Evolutionary conservation across 2,888 invertebrate species (phyloP), one percentile per base, ranked within the genome.

Genomic region (Pammene fasciana): DNA sequence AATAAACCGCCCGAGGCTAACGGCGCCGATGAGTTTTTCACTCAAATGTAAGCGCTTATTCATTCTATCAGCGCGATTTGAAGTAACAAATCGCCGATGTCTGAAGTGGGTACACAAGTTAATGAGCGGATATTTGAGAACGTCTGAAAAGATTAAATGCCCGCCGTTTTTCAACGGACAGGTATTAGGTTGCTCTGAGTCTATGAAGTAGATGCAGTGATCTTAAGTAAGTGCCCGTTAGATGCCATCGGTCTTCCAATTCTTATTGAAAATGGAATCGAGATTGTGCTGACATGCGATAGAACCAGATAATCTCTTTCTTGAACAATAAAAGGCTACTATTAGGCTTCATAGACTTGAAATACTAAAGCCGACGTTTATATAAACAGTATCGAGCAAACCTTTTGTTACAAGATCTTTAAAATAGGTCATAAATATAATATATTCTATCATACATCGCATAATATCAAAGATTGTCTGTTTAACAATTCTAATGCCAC

Each of bases 111-210:
- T 88, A 90, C 86, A 88, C 86, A 85, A 88, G 88, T 87, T 92
- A 92, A 92, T 91, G 90, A 92, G 87, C 81, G 81, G 86, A 84
- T 90, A 88, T 90, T 89, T 87, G 85, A 88, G 83, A 88, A 83
- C 78, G 87, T 84, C 86, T 87, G 83, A 84, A 87, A 88, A 88
- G 90, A 90, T 90, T 89, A 86, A 91, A 90, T 86, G 89, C 84
- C 82, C 78, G 78, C 79, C 85, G 82, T 89, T 88, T 86, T 82
- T 89, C 88, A 87, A 85, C 80, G 81, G 77, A 76, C 81, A 84
- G 83, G 81, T 79, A 79, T 70, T 70, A 65, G 70, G 70, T 70
- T 65, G 70, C 70, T 65, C 18, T 67, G 14, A 70, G 70, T 70
- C 75, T 78, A 77, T 78, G 77, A 76, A 83, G 79, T 78, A 78